These are phyloP conservation scores for Eurytoma californica DNA, from an alignment of 2,888 invertebrate genomes.

Conservation along the genomic window DNA sequence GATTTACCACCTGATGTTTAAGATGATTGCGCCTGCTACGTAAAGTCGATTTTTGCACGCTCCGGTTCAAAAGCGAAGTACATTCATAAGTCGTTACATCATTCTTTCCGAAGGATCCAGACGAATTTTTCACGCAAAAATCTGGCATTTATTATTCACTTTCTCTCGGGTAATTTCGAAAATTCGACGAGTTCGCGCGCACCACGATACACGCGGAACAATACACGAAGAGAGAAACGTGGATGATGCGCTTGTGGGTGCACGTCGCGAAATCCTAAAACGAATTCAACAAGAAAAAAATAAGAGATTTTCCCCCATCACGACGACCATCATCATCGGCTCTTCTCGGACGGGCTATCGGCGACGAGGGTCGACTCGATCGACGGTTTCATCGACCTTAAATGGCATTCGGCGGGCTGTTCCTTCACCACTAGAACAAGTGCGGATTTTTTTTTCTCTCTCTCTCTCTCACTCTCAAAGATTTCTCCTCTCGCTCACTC, in stretches of 20 bases:
- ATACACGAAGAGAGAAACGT: neutral
- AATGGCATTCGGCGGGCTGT: constrained; percentile 54
- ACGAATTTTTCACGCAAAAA: too few relatives aligned
- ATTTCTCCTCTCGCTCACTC: constrained; percentile 49
- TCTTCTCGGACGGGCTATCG: constrained; percentile 52
- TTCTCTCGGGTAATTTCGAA: too few relatives aligned
- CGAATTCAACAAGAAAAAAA: constrained; percentile 35
- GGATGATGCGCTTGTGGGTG: neutral
- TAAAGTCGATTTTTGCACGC: too few relatives aligned
- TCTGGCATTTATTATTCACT: too few relatives aligned
- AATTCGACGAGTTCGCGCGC: too few relatives aligned
- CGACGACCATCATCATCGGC: constrained; percentile 41
- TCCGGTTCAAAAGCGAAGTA: too few relatives aligned
- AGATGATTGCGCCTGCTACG: too few relatives aligned
- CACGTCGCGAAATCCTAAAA: constrained; percentile 50
- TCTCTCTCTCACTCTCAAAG: constrained; percentile 21
- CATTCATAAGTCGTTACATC: too few relatives aligned
- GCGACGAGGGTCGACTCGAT: constrained; percentile 52
- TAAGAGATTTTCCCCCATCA: neutral
- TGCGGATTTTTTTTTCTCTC: constrained; percentile 29
- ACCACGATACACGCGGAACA: neutral
- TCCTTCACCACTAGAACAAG: constrained; percentile 56
- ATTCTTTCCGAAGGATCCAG: too few relatives aligned
- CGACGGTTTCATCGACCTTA: constrained; percentile 55
- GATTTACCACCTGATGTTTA: too few relatives aligned